Evolutionary conservation across 2,888 invertebrate genomes (phyloP), one percentile per base, ranked within the genome.

Genomic region (Pachycephus smyrnensis): DNA sequence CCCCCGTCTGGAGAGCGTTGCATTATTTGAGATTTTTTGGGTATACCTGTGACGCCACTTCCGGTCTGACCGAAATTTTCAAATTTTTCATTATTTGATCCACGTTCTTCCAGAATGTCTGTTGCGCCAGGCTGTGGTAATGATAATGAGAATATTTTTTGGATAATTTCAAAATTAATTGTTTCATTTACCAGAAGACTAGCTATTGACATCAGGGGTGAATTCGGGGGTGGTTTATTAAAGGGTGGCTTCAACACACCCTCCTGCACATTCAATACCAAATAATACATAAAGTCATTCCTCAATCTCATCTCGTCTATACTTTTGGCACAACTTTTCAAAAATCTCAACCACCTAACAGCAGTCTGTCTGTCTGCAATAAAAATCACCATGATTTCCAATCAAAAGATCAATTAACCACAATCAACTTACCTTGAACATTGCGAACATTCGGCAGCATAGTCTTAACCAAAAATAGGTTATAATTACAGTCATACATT

Each of bases 1-100:
- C 94, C 94, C 3, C 93, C 93, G 85, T 94, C 94, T 1, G 94
- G 94, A 1, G 93, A 93, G 78, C 92, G 91, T 84, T 92, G 91
- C 86, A 93, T 92, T 33, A 93, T 85, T 86, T 93, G 89, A 0
- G 93, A 92, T 82, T 88, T 90, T 77, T 84, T 84, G 12, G 40
- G 40, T 55, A 55, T 23, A 0, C 40, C 40, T 23, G 40, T 15
- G 9, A 23, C 40, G 23, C 9, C 40, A 76, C 78, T n/a, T 75
- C 80, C 31, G 83, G 82, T 79, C 77, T 82, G 73, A 79, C 75
- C 36, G 23, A 55, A 9, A 2, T 55, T 55, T 23, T 23, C 40
- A 0, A 55, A 55, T 55, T 23, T 55, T 23, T 9, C 40, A 23
- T 55, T 55, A 55, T 23, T 55, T 23, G 40, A 23, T 23, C 23